Evolutionary conservation across 2,113 vertebrate species (phyloP), one percentile per base, ranked within the genome.

Genomic region (Perca fluviatilis): DNA sequence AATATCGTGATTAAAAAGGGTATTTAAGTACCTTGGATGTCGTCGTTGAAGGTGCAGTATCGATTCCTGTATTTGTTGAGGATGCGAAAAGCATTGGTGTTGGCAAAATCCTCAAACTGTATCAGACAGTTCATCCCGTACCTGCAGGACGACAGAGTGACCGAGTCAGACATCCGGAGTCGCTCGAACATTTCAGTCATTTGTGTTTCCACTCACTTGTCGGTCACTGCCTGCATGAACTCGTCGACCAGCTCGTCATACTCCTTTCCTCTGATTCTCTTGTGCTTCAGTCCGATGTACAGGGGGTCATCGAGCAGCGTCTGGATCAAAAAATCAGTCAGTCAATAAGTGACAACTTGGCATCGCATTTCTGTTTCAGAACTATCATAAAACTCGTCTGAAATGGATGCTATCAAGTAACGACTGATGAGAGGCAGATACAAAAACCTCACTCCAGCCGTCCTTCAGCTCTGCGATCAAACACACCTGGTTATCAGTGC

Each of bases 91-190:
- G 98, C 97, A 0, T 99, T 99, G 91, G 93, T 96, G 71, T 99
- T 99, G 86, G 97, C 98, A 79, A 99, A 99, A 76, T 99, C 98
- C 93, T 99, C 98, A 95, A 99, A 99, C 91, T 99, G 98, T 87
- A 99, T 97, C 46, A 99, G 95, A 74, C 98, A 99, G 87, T 96
- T 98, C 96, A 98, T 98, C 79, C 98, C 97, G 0, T 98, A 99
- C 91, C 98, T 99, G 92, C 49, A 69, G 54, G 9, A 25, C 3
- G 53, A 68, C 5, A 69, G n/a, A 6, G 36, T 0, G 8, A 46
- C 14, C 8, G 8, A 9, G 14, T 82, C 68, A 82, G n/a, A 69
- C 58, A 16, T 14, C 12, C 7, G 14, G 6, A 25, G 16, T 25
- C 49, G 3, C 11, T 43, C 6, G 0, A 30, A 10, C 15, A 0